Evolutionary conservation across 2,797 vertebrate genomes (phyloP).

Genomic region (Myripristis murdjan): DNA sequence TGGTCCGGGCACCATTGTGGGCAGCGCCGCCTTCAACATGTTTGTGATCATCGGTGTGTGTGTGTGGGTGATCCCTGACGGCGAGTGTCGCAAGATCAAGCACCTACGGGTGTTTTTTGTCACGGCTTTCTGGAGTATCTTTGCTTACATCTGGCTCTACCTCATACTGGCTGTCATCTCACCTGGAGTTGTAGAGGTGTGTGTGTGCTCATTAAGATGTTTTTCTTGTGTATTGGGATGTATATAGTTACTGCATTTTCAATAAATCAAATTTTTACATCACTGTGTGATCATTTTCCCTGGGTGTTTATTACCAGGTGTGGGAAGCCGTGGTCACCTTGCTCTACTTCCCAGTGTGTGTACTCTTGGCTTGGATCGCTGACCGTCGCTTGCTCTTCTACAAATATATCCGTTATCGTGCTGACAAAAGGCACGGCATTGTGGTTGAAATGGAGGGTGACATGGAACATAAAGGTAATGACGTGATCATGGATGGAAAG

Average conservation of each 20-base stretch:
- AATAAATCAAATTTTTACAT: conserved; percentile 5
- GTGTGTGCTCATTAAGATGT: conserved; percentile 7
- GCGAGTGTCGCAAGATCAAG: conserved; percentile 93
- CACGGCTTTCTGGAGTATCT: conserved; percentile 96
- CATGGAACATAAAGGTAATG: conserved; percentile 86
- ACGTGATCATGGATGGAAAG: conserved; percentile 90
- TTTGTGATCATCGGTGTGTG: conserved; percentile 95
- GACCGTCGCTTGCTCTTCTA: conserved; percentile 95
- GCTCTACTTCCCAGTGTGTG: conserved; percentile 94
- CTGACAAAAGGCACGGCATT: conserved; percentile 94
- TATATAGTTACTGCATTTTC: background rate
- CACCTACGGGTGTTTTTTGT: too few relatives aligned
- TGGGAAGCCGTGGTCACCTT: conserved; percentile 95
- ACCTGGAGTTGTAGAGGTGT: conserved; percentile 90
- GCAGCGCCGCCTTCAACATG: conserved; percentile 98
- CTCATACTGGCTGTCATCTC: conserved; percentile 95
- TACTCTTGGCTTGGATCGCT: conserved; percentile 95
- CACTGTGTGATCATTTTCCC: background rate
- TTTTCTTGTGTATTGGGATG: background rate
- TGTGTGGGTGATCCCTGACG: conserved; percentile 91
- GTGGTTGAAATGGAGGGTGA: conserved; percentile 95
- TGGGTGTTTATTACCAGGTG: conserved; percentile 77
- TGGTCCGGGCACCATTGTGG: conserved; percentile 95
- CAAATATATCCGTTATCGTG: conserved; percentile 94
- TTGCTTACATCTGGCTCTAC: conserved; percentile 97